Base-by-base conservation (phyloP, 2,797 vertebrate species). In the Crax fasciolata region DNA sequence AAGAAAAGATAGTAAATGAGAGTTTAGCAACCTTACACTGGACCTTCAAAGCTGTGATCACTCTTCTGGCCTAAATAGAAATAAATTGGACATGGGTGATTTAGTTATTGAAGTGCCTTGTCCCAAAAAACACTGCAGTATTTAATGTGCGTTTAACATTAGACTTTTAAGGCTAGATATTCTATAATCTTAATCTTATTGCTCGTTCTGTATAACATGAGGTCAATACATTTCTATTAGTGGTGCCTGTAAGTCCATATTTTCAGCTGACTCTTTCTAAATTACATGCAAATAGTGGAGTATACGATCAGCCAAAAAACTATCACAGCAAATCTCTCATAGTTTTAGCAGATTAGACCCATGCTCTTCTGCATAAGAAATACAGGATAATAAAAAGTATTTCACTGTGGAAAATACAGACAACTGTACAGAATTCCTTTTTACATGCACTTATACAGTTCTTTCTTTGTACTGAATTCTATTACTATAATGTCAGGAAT, bases 401-500 rank as follows among this genome's bases (percentile, higher is more conserved):
- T 78, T 78, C 89, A 67, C 67, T 52, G 27, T 55, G 79, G 70
- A 90, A 94, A 93, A 81, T 57, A 58, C 10, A 57, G 9, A 74
- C 91, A 86, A 24, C 76, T 91, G 51, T 70, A 78, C 6, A 73
- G 67, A 93, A 90, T 86, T 88, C 48, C 65, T 67, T 94, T 90
- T 84, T 44, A 70, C 21, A 61, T 59, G 35, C 66, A 82, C 21
- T 89, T 73, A 78, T 3, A 79, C 70, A 88, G 63, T 81, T 94
- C 32, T 57, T 92, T 93, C 58, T 84, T 92, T 82, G 67, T 94
- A 43, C 83, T 89, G 86, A 95, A 77, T 93, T 74, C 32, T 93
- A 13, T 91, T 82, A 73, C 48, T 89, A 2, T 93, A 93, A 93
- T 89, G 58, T 74, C 72, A 91, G 65, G 87, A 91, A 87, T 94